Percentiles rank a stretch among this genome's conserved stretches.
These are phyloP conservation scores for Bufotes viridis DNA, from an alignment of 2,797 vertebrate species.

Conservation along the genomic window DNA sequence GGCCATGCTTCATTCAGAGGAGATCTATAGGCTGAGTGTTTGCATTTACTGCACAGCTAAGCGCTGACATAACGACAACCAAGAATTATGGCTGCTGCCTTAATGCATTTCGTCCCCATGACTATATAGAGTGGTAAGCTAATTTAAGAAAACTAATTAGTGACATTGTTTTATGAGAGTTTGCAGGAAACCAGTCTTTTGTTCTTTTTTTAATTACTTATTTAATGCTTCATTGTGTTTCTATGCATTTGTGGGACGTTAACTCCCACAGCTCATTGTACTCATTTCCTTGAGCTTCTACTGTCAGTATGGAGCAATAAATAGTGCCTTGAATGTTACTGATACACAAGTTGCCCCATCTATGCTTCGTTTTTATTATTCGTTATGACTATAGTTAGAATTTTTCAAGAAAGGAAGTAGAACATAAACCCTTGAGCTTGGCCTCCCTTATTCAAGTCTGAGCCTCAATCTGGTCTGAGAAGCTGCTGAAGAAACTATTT, in stretches of 20 bases:
- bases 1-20: constrained; percentile 25
- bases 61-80: constrained; percentile 49
- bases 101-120: constrained; percentile 43
- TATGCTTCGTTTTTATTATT: neutral
- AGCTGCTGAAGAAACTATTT: no score
- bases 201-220: constrained; percentile 47
- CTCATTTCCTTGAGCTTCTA: neutral
- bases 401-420: no score
- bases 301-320: neutral
- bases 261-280: constrained; percentile 17
- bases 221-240: constrained; percentile 47
- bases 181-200: constrained; percentile 20
- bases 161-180: constrained; percentile 41
- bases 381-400: neutral
- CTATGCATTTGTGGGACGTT: constrained; percentile 28
- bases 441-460: no score
- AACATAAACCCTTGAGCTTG: no score
- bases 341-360: neutral
- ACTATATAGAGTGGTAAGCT: constrained; percentile 47
- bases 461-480: no score
- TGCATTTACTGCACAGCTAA: constrained; percentile 48
- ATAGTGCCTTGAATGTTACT: neutral
- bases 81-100: constrained; percentile 49
- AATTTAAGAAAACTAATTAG: constrained; percentile 52
- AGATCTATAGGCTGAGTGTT: constrained; percentile 49